These are phyloP conservation scores for Lordiphosa andalusiaca DNA, from an alignment of 2,888 invertebrate species.

Conservation along the genomic window DNA sequence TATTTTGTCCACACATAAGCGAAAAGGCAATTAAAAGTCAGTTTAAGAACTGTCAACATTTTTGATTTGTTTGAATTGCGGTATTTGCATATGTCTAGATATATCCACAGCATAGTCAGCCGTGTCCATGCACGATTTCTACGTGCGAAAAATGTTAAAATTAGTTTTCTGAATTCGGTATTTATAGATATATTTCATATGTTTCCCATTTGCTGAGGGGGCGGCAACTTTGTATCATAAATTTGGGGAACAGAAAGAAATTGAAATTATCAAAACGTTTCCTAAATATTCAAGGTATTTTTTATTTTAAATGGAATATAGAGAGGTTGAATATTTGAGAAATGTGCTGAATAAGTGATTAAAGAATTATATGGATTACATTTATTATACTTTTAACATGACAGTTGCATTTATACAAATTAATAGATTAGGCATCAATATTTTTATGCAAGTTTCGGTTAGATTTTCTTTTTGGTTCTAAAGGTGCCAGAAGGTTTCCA, in stretches of 20 bases:
- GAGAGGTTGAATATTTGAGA: no score
- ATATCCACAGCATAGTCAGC: constrained; percentile 29
- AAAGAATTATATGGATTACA: no score
- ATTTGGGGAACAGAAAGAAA: constrained; percentile 27
- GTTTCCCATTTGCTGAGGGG: constrained; percentile 40
- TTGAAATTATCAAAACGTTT: constrained; percentile 1
- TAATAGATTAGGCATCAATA: no score
- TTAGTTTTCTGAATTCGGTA: constrained; percentile 48
- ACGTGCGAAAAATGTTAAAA: constrained; percentile 64
- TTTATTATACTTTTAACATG: no score
- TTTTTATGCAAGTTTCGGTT: no score
- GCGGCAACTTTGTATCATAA: constrained; percentile 29
- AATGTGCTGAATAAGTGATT: no score
- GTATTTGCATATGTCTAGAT: constrained; percentile 57
- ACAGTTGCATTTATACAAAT: no score
- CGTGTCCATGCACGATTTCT: constrained; percentile 34
- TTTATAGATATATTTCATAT: constrained; percentile 55
- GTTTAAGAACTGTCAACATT: constrained; percentile 46
- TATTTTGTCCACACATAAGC: constrained; percentile 19
- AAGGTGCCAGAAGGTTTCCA: no score
- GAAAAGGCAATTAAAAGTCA: constrained; percentile 55
- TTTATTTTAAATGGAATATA: no score
- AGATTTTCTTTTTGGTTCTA: no score
- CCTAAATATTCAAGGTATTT: no score
- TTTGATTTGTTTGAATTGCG: constrained; percentile 65